A percentile compares a stretch with the other conserved stretches of the same genome.
phyloP scores from a whole-genome alignment of 2,797 vertebrate genomes.

The Xiphophorus birchmanni region DNA sequence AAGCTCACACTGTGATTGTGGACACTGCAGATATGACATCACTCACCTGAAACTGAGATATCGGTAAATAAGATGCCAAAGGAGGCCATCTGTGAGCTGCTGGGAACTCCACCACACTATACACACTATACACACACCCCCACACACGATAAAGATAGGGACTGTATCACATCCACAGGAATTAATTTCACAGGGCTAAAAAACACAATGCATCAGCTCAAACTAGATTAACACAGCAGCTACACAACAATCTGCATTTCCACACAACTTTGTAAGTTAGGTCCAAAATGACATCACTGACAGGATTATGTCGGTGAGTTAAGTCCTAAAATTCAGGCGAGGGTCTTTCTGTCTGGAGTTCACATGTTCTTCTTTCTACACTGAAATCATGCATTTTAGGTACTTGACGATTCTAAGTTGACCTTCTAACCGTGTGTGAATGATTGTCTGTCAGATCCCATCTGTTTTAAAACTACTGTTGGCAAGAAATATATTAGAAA shows the following conservation, averaged over 20 bases:
- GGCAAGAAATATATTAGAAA: neutral
- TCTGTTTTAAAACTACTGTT: neutral
- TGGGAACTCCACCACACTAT: conserved; percentile 7
- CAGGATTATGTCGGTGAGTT: neutral
- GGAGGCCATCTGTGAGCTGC: conserved; percentile 42
- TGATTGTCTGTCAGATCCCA: neutral
- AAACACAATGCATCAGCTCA: neutral
- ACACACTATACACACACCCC: conserved; percentile 6
- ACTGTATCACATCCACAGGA: conserved; percentile 26
- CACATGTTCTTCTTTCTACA: neutral
- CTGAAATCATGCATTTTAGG: neutral
- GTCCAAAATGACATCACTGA: neutral
- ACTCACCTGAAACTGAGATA: conserved; percentile 46
- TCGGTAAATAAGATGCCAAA: conserved; percentile 52
- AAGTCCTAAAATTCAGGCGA: neutral
- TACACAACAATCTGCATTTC: neutral
- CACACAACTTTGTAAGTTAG: neutral
- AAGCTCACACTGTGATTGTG: conserved; percentile 1
- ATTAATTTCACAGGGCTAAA: conserved; percentile 7
- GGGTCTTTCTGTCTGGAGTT: neutral
- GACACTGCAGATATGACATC: conserved; percentile 60
- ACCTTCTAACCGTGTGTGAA: neutral
- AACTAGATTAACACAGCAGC: neutral
- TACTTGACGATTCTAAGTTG: neutral
- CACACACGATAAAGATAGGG: conserved; percentile 17